Evolutionary conservation across 2,888 invertebrate species (phyloP), one percentile per base, ranked within the genome.

Genomic region (Hyposoter dolosus): DNA sequence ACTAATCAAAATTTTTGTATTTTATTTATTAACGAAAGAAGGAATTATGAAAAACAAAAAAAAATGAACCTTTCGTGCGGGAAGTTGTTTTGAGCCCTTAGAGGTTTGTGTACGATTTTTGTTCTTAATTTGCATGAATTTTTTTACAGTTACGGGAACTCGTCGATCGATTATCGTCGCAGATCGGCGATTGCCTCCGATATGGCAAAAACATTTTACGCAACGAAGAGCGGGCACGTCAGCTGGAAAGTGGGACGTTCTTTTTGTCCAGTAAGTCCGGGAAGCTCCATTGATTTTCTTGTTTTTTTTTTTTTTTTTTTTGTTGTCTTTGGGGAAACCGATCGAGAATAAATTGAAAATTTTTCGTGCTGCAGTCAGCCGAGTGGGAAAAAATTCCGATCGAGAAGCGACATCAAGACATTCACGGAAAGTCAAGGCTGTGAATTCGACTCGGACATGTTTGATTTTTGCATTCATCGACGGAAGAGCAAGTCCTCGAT

Each of bases 211-310:
- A 92, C 97, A 97, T 92, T 96, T 97, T 94, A 96, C 97, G 35
- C 96, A 97, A 88, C 95, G 97, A 45, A 95, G 95, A 88, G 94
- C 95, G 74, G 96, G 96, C 0, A 95, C 96, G 65, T 96, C 97
- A 32, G 96, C 96, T 15, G 97, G 97, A 9, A 98, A 97, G 92
- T 98, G 97, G 97, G 97, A 97, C 91, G 97, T 97, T 2, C 96
- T 97, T 66, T 95, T 98, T 81, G 95, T 97, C 0, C 95, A 95
- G 96, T 96, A 92, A 92, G 94, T 92, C 45, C 50, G 23, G 72
- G 43, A 53, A 3, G 23, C 28, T 43, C 6, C 19, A 17, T 5
- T 53, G 28, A 19, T 3, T 17, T 53, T 66, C 0, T 50, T 6
- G 0, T 17, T 32, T 50, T 28, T n/a, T 12, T 63, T n/a, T 4